A percentile compares a stretch with the other conserved stretches of the same genome.
phyloP scores from a whole-genome alignment of 2,113 vertebrate species.

The Lichenostomus cassidix region DNA sequence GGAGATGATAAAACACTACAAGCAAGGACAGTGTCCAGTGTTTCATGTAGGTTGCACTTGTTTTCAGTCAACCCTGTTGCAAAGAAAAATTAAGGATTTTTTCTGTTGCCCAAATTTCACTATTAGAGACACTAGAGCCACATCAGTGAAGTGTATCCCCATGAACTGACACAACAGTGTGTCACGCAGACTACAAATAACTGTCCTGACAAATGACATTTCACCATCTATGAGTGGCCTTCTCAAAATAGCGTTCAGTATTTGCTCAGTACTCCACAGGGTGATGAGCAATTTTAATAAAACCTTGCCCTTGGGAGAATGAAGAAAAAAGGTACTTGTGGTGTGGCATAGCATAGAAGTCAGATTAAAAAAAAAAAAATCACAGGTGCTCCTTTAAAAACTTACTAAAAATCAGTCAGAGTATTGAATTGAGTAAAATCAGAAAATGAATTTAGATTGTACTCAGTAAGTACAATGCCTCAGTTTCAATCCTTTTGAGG shows the following conservation, averaged over 20 bases:
- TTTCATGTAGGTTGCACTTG: neutral
- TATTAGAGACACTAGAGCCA: neutral
- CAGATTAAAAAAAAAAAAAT: neutral
- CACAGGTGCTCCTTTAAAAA: neutral
- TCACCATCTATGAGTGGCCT: neutral
- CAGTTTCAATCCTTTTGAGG: neutral
- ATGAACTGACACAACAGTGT: neutral
- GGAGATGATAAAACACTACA: neutral
- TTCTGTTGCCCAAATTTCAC: neutral
- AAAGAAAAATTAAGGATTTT: neutral
- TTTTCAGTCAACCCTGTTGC: neutral
- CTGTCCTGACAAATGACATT: slow-evolving; percentile 14
- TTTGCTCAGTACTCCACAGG: neutral
- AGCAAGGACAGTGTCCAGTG: neutral
- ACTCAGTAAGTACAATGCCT: neutral
- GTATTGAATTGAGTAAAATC: too few species aligned
- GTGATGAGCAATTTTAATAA: neutral
- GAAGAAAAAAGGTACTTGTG: neutral
- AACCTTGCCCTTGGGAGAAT: neutral
- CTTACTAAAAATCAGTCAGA: neutral
- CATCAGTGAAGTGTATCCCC: neutral
- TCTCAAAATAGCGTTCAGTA: neutral
- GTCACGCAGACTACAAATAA: neutral
- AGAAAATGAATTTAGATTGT: neutral
- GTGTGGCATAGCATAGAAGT: neutral